Percentiles rank a stretch among this genome's conserved stretches.
Conservation (phyloP, 1,140 invertebrate genomes). For the Himalopsyche phryganea region DNA sequence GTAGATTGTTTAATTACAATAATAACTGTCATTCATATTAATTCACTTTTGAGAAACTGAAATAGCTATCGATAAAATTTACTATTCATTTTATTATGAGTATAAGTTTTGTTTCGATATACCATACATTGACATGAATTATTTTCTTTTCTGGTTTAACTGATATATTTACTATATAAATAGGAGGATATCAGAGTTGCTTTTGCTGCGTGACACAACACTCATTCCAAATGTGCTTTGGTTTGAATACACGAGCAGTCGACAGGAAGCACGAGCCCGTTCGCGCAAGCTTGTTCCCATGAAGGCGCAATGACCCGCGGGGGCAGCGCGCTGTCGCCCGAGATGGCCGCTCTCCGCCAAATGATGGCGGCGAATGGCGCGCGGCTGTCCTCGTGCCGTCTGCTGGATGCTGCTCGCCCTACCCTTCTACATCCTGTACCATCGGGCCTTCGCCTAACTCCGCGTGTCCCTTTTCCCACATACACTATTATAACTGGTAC, state of each 20-base stretch:
- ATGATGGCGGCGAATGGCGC: constrained; percentile 24
- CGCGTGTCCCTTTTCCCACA: too few relatives aligned
- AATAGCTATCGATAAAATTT: too few relatives aligned
- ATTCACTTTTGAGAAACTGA: too few relatives aligned
- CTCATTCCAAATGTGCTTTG: constrained; percentile 90
- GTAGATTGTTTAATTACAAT: too few relatives aligned
- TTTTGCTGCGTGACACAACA: constrained; percentile 85
- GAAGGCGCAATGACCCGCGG: constrained; percentile 80
- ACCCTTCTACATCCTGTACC: constrained; percentile 20
- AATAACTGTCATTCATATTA: too few relatives aligned
- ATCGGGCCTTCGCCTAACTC: constrained; percentile 14
- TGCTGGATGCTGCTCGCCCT: constrained; percentile 19
- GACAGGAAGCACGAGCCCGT: constrained; percentile 75
- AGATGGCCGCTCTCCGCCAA: constrained; percentile 41
- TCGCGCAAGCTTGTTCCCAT: constrained; percentile 80
- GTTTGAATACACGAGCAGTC: constrained; percentile 90
- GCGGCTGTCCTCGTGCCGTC: constrained; percentile 21
- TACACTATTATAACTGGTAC: too few relatives aligned
- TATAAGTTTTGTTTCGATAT: too few relatives aligned
- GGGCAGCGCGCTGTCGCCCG: constrained; percentile 32
- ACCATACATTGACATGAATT: too few relatives aligned
- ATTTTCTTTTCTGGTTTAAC: too few relatives aligned
- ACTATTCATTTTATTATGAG: too few relatives aligned
- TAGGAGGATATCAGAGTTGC: constrained; percentile 82
- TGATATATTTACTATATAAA: too few relatives aligned